These are phyloP conservation scores for Gobio gobio DNA, from an alignment of 2,113 vertebrate species.

Conservation along the genomic window DNA sequence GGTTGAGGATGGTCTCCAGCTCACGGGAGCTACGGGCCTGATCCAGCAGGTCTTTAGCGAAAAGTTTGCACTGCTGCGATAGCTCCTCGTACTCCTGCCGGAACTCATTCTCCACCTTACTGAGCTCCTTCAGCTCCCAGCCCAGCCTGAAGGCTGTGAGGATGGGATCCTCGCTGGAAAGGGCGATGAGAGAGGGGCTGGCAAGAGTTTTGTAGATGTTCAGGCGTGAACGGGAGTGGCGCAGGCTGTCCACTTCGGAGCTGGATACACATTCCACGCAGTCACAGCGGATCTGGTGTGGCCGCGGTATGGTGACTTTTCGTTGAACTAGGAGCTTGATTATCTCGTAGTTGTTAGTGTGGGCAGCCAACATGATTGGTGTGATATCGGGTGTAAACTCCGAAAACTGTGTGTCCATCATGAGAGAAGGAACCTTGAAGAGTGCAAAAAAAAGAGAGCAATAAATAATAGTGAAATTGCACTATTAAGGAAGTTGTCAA, in stretches of 20 bases:
- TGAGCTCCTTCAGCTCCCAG: slow-evolving; percentile 98
- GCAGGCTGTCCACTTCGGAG: slow-evolving; percentile 94
- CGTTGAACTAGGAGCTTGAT: slow-evolving; percentile 96
- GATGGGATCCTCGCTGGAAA: slow-evolving; percentile 87
- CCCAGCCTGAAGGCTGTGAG: slow-evolving; percentile 94
- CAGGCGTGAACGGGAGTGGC: slow-evolving; percentile 92
- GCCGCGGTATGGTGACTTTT: slow-evolving; percentile 91
- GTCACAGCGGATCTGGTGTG: slow-evolving; percentile 96
- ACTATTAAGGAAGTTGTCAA: not conserved
- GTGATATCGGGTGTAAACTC: slow-evolving; percentile 98
- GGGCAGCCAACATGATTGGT: slow-evolving; percentile 97
- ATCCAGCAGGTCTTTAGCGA: slow-evolving; percentile 97
- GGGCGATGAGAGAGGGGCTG: slow-evolving; percentile 93
- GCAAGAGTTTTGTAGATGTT: slow-evolving; percentile 98
- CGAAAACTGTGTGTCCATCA: slow-evolving; percentile 98
- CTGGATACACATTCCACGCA: slow-evolving; percentile 97
- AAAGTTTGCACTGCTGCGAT: slow-evolving; percentile 96
- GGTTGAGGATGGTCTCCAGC: slow-evolving; percentile 95
- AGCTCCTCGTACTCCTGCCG: slow-evolving; percentile 98
- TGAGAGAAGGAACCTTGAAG: slow-evolving; percentile 88
- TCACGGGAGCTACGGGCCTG: slow-evolving; percentile 94
- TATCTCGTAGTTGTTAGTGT: slow-evolving; percentile 99
- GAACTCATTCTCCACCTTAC: slow-evolving; percentile 98
- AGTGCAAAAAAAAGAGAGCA: slow-evolving; percentile 23
- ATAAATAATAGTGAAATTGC: not conserved